Percentiles rank a stretch among this genome's conserved stretches.
These are phyloP conservation scores for Torymus aiolomorphi DNA, from an alignment of 2,888 invertebrate genomes.

Conservation along the genomic window DNA sequence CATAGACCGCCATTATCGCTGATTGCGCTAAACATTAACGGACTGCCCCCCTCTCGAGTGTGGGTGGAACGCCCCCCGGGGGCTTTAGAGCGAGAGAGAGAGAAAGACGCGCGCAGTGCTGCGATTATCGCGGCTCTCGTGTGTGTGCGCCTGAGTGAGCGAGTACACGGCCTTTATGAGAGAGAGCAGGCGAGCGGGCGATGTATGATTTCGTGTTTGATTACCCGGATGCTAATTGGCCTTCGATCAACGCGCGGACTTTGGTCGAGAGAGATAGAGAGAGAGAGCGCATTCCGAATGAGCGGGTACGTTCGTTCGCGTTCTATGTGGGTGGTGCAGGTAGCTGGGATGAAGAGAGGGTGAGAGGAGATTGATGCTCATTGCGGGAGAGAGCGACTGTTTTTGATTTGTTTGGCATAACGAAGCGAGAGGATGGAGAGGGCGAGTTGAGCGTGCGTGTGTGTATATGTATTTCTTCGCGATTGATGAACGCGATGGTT, in stretches of 20 bases:
- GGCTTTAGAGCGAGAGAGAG: not conserved
- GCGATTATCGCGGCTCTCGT: conserved; percentile 12
- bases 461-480: too few species aligned
- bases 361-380: conserved; percentile 19
- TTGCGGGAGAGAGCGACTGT: not conserved
- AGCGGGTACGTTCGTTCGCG: not conserved
- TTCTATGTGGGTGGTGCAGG: too few species aligned
- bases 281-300: conserved; percentile 2
- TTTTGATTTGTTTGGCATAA: not conserved
- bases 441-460: too few species aligned
- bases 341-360: too few species aligned
- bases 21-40: conserved; percentile 76
- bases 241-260: conserved; percentile 41
- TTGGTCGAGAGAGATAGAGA: not conserved
- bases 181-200: conserved; percentile 50
- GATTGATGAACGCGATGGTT: not conserved
- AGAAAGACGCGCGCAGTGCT: not conserved
- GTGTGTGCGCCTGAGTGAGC: not conserved
- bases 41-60: conserved; percentile 59
- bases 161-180: not conserved
- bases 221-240: conserved; percentile 54
- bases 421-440: too few species aligned
- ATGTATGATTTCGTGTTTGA: conserved; percentile 57
- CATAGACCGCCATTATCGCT: conserved; percentile 76
- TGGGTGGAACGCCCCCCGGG: conserved; percentile 7